phyloP scores from a whole-genome alignment of 2,888 invertebrate genomes.

The Aporophyla nigra region DNA sequence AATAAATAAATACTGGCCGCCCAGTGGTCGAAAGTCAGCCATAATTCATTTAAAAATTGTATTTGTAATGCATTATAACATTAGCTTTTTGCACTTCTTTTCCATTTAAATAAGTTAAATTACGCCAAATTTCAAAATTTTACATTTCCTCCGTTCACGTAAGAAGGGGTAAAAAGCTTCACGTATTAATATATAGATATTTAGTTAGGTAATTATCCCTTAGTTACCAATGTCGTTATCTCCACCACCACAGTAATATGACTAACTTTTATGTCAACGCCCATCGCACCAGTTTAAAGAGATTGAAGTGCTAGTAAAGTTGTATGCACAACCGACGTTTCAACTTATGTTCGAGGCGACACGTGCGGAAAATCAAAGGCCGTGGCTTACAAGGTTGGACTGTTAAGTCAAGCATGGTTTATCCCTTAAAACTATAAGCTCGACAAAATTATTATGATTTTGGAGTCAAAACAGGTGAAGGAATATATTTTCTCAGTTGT shows the following conservation, averaged over 20 bases:
- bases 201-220: neutral
- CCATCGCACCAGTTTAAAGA: neutral
- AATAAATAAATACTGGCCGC: too few relatives aligned
- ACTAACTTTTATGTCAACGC: neutral
- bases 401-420: neutral
- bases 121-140: too few relatives aligned
- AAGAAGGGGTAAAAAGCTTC: too few relatives aligned
- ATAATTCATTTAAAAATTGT: too few relatives aligned
- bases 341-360: neutral
- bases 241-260: neutral
- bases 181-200: too few relatives aligned
- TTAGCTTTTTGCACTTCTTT: too few relatives aligned
- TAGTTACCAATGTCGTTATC: neutral
- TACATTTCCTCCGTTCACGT: too few relatives aligned
- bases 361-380: constrained; percentile 9
- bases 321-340: neutral
- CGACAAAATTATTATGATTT: neutral
- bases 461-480: neutral
- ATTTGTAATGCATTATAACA: too few relatives aligned
- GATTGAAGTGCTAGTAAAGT: neutral
- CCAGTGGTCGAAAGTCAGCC: too few relatives aligned
- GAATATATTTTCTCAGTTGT: neutral
- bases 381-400: neutral
- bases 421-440: neutral
- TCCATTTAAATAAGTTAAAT: too few relatives aligned